Base-by-base conservation (phyloP, 53 echinoderm and acorn worm genomes). In the Stichopus horrens region DNA sequence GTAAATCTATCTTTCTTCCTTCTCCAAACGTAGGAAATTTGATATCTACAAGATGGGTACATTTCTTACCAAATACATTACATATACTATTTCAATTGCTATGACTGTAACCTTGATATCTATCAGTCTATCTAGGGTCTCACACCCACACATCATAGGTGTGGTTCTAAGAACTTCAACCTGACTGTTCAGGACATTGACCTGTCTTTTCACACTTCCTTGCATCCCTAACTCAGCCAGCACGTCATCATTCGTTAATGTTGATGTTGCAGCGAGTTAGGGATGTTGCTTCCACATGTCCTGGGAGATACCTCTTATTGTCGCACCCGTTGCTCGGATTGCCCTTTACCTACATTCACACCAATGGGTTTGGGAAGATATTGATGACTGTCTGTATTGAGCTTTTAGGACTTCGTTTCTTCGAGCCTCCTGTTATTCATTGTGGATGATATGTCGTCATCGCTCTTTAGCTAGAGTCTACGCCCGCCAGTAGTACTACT, bases 281-380 rank as follows among this genome's bases (percentile, higher is more conserved):
- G 75, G 74, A 87, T 5, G 74, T 74, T 74, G 87, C 87, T 66
- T 66, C 67, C 67, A 66, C 76, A 76, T 76, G n/a, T 76, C 76
- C 76, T 76, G 76, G 53, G 21, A 21, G 9, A 76, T 9, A 65
- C 66, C 66, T n/a, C n/a, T n/a, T n/a, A n/a, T n/a, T n/a, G n/a
- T n/a, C n/a, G n/a, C n/a, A n/a, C n/a, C n/a, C n/a, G n/a, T n/a
- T 16, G 67, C n/a, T n/a, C n/a, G n/a, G n/a, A n/a, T n/a, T n/a
- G 67, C 13, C 67, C n/a, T 0, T 5, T 13, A 5, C 9, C 67
- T 67, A 14, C 18, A 66, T 66, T n/a, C 13, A 5, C 11, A 67
- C 5, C 5, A 58, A 7, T 58, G 9, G 9, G 6, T 58, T 58
- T 6, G 9, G 58, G 9, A 7, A 9, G 58, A 9, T 58, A 6